A percentile compares a stretch with the other conserved stretches of the same genome.
phyloP scores from a whole-genome alignment of 2,888 invertebrate species.

The Sipha maydis region DNA sequence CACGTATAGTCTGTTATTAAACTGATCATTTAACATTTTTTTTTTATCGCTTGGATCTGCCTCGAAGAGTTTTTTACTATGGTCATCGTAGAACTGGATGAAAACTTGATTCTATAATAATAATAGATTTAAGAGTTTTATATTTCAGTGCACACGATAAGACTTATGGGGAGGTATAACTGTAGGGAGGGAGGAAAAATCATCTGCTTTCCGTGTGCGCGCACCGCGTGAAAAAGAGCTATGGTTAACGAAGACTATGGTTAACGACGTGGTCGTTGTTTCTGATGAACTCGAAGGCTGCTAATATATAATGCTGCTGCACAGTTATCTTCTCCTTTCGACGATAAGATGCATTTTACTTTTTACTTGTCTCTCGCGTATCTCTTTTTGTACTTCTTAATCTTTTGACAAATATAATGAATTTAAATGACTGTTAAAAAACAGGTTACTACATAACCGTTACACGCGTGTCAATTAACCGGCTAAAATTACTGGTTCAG shows the following conservation, averaged over 20 bases:
- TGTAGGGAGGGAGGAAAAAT: not conserved
- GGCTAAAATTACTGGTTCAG: not conserved
- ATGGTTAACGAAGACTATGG: not conserved
- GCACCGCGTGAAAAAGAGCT: not conserved
- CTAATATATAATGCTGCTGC: not conserved
- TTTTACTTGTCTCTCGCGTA: not conserved
- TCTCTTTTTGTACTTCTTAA: not conserved
- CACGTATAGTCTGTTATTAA: too few relatives aligned
- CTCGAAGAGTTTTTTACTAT: not conserved
- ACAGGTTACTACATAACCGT: slow-evolving; percentile 35
- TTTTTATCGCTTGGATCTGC: not conserved
- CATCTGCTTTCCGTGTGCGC: slow-evolving; percentile 20
- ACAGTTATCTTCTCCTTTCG: not conserved
- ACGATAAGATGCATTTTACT: not conserved
- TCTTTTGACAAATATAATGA: not conserved
- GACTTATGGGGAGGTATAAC: not conserved
- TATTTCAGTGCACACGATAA: not conserved
- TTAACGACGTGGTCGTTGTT: slow-evolving; percentile 1
- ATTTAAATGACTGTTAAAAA: slow-evolving; percentile 35
- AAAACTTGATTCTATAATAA: not conserved
- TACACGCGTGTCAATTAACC: not conserved
- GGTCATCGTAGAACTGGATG: not conserved
- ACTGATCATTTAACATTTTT: too few relatives aligned
- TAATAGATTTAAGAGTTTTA: not conserved
- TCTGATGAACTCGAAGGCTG: not conserved